Conservation (phyloP, 1,140 invertebrate genomes). For the Macrobrachium rosenbergii region DNA sequence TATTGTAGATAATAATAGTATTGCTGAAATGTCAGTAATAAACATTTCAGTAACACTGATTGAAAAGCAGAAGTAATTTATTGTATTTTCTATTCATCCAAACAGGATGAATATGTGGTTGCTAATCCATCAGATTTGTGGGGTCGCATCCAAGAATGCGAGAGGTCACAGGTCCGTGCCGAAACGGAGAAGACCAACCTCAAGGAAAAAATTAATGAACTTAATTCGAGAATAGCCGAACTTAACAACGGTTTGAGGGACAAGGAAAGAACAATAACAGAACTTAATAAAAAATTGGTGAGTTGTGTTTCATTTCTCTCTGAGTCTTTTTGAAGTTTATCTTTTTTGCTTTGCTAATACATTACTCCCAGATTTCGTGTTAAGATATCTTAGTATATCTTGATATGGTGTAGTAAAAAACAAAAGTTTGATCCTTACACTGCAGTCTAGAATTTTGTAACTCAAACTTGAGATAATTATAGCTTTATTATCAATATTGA, state of each 20-base stretch:
- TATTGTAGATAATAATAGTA: too few species aligned
- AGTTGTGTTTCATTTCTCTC: slow-evolving; percentile 7
- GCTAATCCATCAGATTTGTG: slow-evolving; percentile 61
- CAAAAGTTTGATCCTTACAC: too few species aligned
- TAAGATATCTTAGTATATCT: too few species aligned
- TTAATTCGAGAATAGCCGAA: slow-evolving; percentile 59
- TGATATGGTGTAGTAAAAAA: too few species aligned
- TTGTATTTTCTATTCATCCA: not conserved
- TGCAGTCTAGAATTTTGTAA: too few species aligned
- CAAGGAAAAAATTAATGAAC: slow-evolving; percentile 63
- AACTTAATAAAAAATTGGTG: slow-evolving; percentile 64
- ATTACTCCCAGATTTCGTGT: too few species aligned
- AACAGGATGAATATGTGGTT: slow-evolving; percentile 61
- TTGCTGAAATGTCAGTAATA: too few species aligned
- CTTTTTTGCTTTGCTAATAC: too few species aligned
- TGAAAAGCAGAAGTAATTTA: too few species aligned
- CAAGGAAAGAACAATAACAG: slow-evolving; percentile 58
- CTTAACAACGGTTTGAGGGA: slow-evolving; percentile 57
- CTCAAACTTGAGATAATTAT: too few species aligned
- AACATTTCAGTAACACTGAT: too few species aligned
- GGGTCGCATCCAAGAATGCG: slow-evolving; percentile 65
- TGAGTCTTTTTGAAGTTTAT: not conserved
- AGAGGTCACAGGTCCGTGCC: slow-evolving; percentile 57
- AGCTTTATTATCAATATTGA: too few species aligned
- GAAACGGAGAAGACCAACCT: slow-evolving; percentile 63